Percentiles rank a stretch among this genome's conserved stretches.
phyloP scores from a whole-genome alignment of 2,797 vertebrate genomes.

The Lutjanus campechanus region DNA sequence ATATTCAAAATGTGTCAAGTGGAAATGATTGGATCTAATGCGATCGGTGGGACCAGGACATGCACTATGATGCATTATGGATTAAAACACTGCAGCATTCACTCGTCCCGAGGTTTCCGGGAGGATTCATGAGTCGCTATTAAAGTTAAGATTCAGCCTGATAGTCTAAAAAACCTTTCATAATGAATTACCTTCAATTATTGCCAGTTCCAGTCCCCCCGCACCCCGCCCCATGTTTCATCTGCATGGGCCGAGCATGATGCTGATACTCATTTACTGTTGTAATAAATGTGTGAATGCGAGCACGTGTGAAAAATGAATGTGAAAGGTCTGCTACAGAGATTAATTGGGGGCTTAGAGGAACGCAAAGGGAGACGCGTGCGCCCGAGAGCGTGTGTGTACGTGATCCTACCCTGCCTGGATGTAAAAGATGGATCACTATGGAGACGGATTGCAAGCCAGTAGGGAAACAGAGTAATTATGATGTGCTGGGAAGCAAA shows the following conservation, averaged over 20 bases:
- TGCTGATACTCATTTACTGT: slow-evolving; percentile 47
- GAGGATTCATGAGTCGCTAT: slow-evolving; percentile 49
- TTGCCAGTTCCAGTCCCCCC: slow-evolving; percentile 22
- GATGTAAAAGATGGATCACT: slow-evolving; percentile 75
- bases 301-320: slow-evolving; percentile 60
- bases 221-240: slow-evolving; percentile 43
- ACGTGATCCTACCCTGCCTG: slow-evolving; percentile 47
- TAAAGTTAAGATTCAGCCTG: slow-evolving; percentile 50
- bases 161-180: slow-evolving; percentile 47
- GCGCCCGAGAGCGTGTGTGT: background rate
- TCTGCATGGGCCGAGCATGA: slow-evolving; percentile 33
- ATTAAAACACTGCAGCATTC: slow-evolving; percentile 49
- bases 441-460: slow-evolving; percentile 77
- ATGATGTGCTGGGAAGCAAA: slow-evolving; percentile 77
- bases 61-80: slow-evolving; percentile 59
- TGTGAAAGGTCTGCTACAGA: slow-evolving; percentile 61
- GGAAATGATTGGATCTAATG: slow-evolving; percentile 70
- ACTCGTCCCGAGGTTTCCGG: slow-evolving; percentile 31
- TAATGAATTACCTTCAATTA: slow-evolving; percentile 66
- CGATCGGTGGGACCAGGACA: slow-evolving; percentile 56
- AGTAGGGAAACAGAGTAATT: slow-evolving; percentile 81
- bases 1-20: slow-evolving; percentile 78
- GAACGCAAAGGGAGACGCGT: slow-evolving; percentile 20
- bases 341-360: slow-evolving; percentile 78
- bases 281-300: slow-evolving; percentile 57